Base-by-base conservation (phyloP, 2,113 vertebrate genomes). In the Stigmatopora nigra region DNA sequence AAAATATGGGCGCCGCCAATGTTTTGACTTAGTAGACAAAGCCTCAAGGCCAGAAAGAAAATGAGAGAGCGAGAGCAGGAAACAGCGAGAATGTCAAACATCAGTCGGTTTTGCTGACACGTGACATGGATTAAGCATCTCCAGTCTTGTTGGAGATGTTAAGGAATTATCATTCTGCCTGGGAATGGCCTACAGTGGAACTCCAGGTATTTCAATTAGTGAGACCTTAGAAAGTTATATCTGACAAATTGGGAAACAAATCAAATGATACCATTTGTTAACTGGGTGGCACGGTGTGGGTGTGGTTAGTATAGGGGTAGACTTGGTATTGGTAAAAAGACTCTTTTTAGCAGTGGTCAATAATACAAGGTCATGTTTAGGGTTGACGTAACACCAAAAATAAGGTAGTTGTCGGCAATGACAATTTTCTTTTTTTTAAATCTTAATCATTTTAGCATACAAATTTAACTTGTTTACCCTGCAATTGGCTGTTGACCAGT, bases 21-120 rank as follows among this genome's bases (percentile, higher is more conserved):
- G 77, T 81, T 89, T 85, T 85, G 84, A 88, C 83, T 89, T 85
- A 84, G 78, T 78, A 77, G 75, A 78, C 76, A 79, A 80, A 79
- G 74, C 82, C 78, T 83, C 59, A 60, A 78, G 83, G 79, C 79
- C 16, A 61, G 58, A 78, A 77, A 75, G 69, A 17, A 51, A 68
- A 60, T 64, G 65, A 75, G 46, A 22, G 61, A 76, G 47, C 51
- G 64, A 63, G 64, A 71, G 68, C 67, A 70, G 77, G 71, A 72
- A 71, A 79, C 76, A 71, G 70, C 57, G 80, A 86, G 74, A 78
- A 83, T 80, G 74, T 84, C 77, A 88, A 81, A 81, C 75, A 79
- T 75, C 78, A 82, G 79, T 76, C 61, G 41, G 77, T 71, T 82
- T 75, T 74, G 65, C 71, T 25, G 74, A 80, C 68, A 76, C 65